phyloP scores from a whole-genome alignment of 1,140 invertebrate species.

The Trichogramma pretiosum region DNA sequence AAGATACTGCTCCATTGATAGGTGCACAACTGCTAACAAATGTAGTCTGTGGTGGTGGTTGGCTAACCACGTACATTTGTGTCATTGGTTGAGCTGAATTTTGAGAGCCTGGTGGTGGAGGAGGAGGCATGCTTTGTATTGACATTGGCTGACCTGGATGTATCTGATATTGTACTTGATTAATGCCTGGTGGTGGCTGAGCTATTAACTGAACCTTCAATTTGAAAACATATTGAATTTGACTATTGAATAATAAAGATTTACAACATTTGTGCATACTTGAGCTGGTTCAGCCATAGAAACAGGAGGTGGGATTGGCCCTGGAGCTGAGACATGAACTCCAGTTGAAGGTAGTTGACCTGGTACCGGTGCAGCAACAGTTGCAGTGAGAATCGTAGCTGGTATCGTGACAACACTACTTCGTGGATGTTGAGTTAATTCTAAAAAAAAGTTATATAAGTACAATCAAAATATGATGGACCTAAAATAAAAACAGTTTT shows the following conservation, averaged over 20 bases:
- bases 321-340: constrained; percentile 39
- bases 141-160: constrained; percentile 40
- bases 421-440: constrained; percentile 43
- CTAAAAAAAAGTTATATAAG: constrained; percentile 22
- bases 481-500: constrained; percentile 12
- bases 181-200: constrained; percentile 39
- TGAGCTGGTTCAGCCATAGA: constrained; percentile 38
- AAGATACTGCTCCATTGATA: constrained; percentile 37
- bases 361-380: constrained; percentile 37
- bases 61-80: constrained; percentile 45
- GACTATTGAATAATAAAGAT: background rate
- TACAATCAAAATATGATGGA: background rate
- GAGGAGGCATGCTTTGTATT: constrained; percentile 38
- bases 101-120: constrained; percentile 33
- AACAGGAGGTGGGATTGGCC: constrained; percentile 35
- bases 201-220: constrained; percentile 42
- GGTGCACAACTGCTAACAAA: constrained; percentile 35
- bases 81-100: constrained; percentile 37
- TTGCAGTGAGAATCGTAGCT: constrained; percentile 41
- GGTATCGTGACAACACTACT: constrained; percentile 41
- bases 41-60: constrained; percentile 37
- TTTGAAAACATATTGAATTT: constrained; percentile 26
- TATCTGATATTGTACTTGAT: constrained; percentile 43
- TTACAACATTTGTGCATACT: constrained; percentile 23
- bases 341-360: constrained; percentile 36